A percentile compares a stretch with the other conserved stretches of the same genome.
phyloP scores from a whole-genome alignment of 2,888 invertebrate genomes.

The Tetramorium bicarinatum region DNA sequence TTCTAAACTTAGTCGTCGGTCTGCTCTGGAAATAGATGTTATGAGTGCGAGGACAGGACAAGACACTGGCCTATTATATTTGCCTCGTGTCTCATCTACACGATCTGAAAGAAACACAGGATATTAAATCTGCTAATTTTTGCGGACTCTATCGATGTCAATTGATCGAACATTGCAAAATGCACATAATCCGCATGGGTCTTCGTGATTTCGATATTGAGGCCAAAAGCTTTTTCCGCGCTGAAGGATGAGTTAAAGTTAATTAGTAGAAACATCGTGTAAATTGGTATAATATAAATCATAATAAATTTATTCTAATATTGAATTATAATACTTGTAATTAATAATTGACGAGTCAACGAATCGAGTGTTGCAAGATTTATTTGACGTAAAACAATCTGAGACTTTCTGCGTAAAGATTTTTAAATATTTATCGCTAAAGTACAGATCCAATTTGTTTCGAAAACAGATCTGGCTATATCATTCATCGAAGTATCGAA shows the following conservation, averaged over 20 bases:
- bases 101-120: constrained; percentile 21
- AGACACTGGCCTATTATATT: constrained; percentile 81
- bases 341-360: background rate
- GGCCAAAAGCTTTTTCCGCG: background rate
- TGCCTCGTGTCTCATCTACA: constrained; percentile 57
- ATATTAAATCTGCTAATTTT: background rate
- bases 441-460: background rate
- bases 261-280: background rate
- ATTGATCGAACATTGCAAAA: background rate
- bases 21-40: constrained; percentile 86
- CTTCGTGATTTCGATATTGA: background rate
- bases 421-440: constrained; percentile 21
- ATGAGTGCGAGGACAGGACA: constrained; percentile 86
- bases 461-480: background rate
- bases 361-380: background rate
- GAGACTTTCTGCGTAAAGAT: background rate
- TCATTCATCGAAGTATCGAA: background rate
- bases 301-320: background rate
- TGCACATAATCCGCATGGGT: too few relatives aligned
- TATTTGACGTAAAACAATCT: background rate
- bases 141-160: background rate
- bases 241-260: background rate
- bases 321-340: background rate
- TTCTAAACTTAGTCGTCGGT: constrained; percentile 85
- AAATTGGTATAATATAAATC: background rate